A percentile compares a stretch with the other conserved stretches of the same genome.
Conservation (phyloP, 1,140 invertebrate genomes). For the Camponotus vicinus region DNA sequence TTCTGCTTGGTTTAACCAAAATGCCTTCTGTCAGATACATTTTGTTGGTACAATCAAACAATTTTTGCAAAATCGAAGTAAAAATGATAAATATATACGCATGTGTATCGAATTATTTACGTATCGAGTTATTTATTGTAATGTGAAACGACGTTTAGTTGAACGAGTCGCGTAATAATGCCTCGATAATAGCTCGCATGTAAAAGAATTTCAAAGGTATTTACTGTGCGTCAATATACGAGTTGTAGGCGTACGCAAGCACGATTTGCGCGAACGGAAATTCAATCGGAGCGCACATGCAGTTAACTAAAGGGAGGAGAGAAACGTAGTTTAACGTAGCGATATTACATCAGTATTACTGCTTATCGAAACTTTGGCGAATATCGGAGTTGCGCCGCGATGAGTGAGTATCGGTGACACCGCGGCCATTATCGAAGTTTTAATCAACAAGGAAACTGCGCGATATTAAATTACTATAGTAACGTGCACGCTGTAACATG, state of each 20-base stretch:
- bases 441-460: constrained; percentile 42
- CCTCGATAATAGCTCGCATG: background rate
- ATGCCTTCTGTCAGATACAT: no score
- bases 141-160: background rate
- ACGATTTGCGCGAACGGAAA: background rate
- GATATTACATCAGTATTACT: constrained; percentile 32
- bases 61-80: background rate
- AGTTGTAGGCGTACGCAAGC: background rate
- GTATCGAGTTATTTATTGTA: background rate
- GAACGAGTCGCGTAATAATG: background rate
- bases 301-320: constrained; percentile 5
- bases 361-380: constrained; percentile 18
- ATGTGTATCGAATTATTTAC: background rate
- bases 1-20: no score
- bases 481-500: constrained; percentile 1
- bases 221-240: background rate
- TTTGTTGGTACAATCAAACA: no score
- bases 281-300: background rate
- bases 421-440: constrained; percentile 50
- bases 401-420: constrained; percentile 38
- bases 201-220: constrained; percentile 30
- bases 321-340: constrained; percentile 6
- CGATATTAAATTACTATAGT: constrained; percentile 41
- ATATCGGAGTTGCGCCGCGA: background rate
- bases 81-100: background rate